Base-by-base conservation (phyloP, 1,140 invertebrate genomes). In the Hypsibius dujardini region DNA sequence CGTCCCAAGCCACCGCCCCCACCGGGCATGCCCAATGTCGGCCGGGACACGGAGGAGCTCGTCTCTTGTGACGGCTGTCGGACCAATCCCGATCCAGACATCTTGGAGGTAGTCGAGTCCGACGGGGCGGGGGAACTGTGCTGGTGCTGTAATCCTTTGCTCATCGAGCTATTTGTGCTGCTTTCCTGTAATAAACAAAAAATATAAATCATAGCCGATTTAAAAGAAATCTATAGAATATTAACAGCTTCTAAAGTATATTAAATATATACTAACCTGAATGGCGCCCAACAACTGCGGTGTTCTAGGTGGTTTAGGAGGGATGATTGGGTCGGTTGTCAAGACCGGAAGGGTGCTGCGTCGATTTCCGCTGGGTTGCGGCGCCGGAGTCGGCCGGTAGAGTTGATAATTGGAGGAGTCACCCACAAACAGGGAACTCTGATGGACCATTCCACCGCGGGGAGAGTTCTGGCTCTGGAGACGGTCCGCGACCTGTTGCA, bases 1-100 rank as follows among this genome's bases (percentile, higher is more conserved):
- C 70, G 76, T 73, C 72, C 75, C 74, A 28, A 74, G 74, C 69
- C 71, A 74, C 28, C 73, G 83, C 74, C 84, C 83, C 72, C 84
- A 84, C 76, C 86, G 76, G 87, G 88, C 83, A 72, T 81, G 73
- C 76, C 76, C 76, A 73, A 76, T 28, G 28, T 28, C 73, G 71
- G 70, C 78, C 69, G 75, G 75, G 77, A 76, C 72, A 74, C 59
- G 40, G 73, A 70, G 72, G 75, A 40, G 59, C 82, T 84, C 71
- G 83, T 80, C 74, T 87, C 69, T 56, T 47, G 15, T 73, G 74
- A 75, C 46, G 70, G 74, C 59, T 74, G 69, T 42, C 62, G 12
- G 12, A 45, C 12, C 12, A 67, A 45, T 12, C 3, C 42, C 45
- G 12, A 12, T 42, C 12, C 12, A 7, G 62, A 12, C 42, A 7